Conservation (phyloP, 1,140 invertebrate genomes). For the Nephila pilipes region DNA sequence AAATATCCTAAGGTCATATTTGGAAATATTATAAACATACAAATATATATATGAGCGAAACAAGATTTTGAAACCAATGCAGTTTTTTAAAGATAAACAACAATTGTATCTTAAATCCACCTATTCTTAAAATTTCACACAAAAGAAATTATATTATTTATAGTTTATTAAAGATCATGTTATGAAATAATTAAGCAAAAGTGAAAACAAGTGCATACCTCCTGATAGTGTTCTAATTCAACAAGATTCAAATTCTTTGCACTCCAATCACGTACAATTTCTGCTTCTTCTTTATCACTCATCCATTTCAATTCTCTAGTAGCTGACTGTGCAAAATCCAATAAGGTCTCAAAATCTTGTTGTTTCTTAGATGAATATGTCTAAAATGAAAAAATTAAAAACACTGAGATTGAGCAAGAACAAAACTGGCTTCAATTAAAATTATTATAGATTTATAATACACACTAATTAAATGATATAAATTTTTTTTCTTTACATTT, state of each 20-base stretch:
- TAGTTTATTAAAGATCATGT: too few relatives aligned
- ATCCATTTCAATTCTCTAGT: conserved; percentile 97
- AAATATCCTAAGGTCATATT: too few relatives aligned
- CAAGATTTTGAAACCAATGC: too few relatives aligned
- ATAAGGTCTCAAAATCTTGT: conserved; percentile 93
- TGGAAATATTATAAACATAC: too few relatives aligned
- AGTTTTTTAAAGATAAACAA: too few relatives aligned
- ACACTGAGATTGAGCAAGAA: background rate
- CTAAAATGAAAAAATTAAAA: conserved; percentile 19
- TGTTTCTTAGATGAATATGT: conserved; percentile 91
- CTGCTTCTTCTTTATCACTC: conserved; percentile 96
- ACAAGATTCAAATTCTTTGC: conserved; percentile 95
- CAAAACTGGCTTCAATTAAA: background rate
- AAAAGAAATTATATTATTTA: too few relatives aligned
- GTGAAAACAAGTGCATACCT: conserved; percentile 54
- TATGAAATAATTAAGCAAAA: background rate
- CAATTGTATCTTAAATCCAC: too few relatives aligned
- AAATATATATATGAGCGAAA: too few relatives aligned
- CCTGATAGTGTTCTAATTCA: conserved; percentile 95
- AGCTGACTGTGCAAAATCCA: conserved; percentile 96
- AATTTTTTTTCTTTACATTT: too few relatives aligned
- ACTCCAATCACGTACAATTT: conserved; percentile 97
- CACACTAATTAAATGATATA: background rate
- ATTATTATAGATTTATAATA: background rate
- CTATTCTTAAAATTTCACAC: too few relatives aligned